phyloP scores from a whole-genome alignment of 2,888 invertebrate genomes.

The Oscheius sp. region DNA sequence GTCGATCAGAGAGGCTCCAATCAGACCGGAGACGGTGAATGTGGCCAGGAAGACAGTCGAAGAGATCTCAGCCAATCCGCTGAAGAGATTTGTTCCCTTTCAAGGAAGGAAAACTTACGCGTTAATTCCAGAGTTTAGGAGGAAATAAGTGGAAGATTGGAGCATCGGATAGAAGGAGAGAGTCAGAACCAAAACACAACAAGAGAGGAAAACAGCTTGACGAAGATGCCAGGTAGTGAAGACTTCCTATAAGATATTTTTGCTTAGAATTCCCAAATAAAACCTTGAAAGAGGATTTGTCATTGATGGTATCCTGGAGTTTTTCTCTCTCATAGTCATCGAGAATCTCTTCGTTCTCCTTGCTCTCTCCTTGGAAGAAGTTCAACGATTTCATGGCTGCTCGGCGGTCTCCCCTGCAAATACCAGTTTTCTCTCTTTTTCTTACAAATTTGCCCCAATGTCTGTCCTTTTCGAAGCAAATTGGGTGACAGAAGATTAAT shows the following conservation, averaged over 20 bases:
- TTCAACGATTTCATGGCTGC: constrained; percentile 54
- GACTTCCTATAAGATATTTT: constrained; percentile 40
- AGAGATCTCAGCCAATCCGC: constrained; percentile 54
- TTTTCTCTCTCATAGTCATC: constrained; percentile 53
- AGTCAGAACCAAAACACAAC: constrained; percentile 56
- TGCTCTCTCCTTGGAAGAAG: constrained; percentile 57
- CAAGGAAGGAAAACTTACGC: constrained; percentile 16
- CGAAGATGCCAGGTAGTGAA: constrained; percentile 62
- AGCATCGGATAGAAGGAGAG: constrained; percentile 65
- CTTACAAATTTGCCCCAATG: not conserved
- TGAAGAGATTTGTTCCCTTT: constrained; percentile 33
- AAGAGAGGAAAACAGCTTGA: constrained; percentile 56
- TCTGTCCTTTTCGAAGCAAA: not conserved
- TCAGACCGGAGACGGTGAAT: constrained; percentile 54
- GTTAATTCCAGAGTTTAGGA: constrained; percentile 47
- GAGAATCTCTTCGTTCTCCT: constrained; percentile 42
- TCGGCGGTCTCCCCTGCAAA: constrained; percentile 48
- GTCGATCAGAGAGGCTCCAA: constrained; percentile 61
- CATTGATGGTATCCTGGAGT: constrained; percentile 28
- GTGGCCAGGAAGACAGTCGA: constrained; percentile 57
- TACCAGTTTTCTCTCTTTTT: not conserved
- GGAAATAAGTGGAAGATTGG: constrained; percentile 61
- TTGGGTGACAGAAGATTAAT: constrained; percentile 14
- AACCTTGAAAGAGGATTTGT: constrained; percentile 28
- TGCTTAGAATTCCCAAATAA: not conserved